Evolutionary conservation across 2,888 invertebrate species (phyloP).

Genomic region (Rapana venosa): DNA sequence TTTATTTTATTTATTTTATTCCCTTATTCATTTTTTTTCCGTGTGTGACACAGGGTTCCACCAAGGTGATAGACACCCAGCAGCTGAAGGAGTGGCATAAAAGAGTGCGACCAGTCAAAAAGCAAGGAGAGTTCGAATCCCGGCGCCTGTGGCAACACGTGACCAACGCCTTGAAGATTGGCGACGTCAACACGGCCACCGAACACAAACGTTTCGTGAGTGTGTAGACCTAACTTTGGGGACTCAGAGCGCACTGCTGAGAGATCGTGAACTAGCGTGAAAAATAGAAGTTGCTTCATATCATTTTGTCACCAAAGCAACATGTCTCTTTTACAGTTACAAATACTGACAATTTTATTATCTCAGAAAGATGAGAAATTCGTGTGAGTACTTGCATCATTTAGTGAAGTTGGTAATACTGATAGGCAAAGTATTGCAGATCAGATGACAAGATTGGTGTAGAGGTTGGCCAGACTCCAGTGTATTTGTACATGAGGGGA

Average conservation of each 20-base stretch:
- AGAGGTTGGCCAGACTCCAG: too few species aligned
- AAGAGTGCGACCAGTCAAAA: constrained; percentile 77
- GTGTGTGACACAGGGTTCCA: constrained; percentile 68
- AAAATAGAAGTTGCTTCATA: not conserved
- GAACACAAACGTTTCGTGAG: constrained; percentile 77
- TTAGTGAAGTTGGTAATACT: too few species aligned
- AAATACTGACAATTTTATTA: too few species aligned
- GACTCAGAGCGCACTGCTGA: too few species aligned
- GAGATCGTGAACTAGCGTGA: too few species aligned
- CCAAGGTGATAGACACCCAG: constrained; percentile 72
- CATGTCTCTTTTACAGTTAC: too few species aligned
- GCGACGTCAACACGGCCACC: constrained; percentile 79
- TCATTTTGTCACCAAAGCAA: not conserved
- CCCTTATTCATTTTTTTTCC: not conserved
- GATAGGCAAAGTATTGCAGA: too few species aligned
- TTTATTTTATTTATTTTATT: too few species aligned
- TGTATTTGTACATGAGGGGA: too few species aligned
- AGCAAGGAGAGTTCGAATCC: constrained; percentile 80
- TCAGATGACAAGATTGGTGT: too few species aligned
- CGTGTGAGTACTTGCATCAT: too few species aligned
- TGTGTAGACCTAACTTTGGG: constrained; percentile 8
- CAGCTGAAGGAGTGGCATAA: constrained; percentile 72
- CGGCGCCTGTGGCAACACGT: constrained; percentile 80
- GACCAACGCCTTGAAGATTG: constrained; percentile 77
- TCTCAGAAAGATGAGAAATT: too few species aligned